These are phyloP conservation scores for Sesia bembeciformis DNA, from an alignment of 2,888 invertebrate genomes.

Conservation along the genomic window DNA sequence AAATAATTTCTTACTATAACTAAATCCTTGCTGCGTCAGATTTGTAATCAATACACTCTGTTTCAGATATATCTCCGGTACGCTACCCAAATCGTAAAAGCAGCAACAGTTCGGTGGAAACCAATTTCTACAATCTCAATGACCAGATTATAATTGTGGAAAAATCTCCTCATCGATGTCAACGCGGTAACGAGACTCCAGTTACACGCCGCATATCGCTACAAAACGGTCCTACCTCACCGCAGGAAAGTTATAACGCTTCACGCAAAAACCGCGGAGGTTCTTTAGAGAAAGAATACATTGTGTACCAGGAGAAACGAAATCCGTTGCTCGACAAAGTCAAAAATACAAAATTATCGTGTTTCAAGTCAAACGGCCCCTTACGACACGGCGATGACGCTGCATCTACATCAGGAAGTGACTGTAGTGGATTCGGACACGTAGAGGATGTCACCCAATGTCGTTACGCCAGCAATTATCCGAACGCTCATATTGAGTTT, in stretches of 20 bases:
- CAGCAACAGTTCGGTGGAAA: constrained; percentile 77
- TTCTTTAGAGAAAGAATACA: constrained; percentile 73
- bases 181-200: constrained; percentile 49
- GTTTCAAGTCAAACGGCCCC: constrained; percentile 76
- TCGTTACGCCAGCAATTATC: constrained; percentile 46
- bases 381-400: constrained; percentile 64
- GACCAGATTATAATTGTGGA: constrained; percentile 76
- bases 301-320: constrained; percentile 76
- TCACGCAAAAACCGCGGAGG: constrained; percentile 64
- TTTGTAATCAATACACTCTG: neutral
- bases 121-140: constrained; percentile 79
- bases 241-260: constrained; percentile 65
- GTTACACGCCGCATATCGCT: constrained; percentile 58
- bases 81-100: constrained; percentile 77
- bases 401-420: constrained; percentile 67
- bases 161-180: constrained; percentile 67
- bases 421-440: constrained; percentile 68
- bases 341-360: constrained; percentile 80
- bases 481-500: constrained; percentile 55
- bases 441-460: constrained; percentile 52
- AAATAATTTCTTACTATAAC: too few species aligned
- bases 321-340: constrained; percentile 82
- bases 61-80: constrained; percentile 78
- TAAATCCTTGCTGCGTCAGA: neutral
- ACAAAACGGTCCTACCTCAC: constrained; percentile 53